These are phyloP conservation scores for Cremastinae sp. DNA, from an alignment of 2,888 invertebrate species.

Conservation along the genomic window DNA sequence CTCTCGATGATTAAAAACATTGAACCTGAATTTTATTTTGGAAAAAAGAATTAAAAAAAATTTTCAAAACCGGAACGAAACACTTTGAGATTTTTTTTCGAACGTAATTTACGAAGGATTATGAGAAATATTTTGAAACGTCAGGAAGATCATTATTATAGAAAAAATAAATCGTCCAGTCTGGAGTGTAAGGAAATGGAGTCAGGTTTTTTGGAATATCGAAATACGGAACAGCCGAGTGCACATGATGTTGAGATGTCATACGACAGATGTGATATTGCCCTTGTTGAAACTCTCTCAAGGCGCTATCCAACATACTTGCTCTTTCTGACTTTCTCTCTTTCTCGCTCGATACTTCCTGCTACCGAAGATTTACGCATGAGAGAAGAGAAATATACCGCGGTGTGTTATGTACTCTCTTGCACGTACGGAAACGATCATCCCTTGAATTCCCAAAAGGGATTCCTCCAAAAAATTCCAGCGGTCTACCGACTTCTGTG, in stretches of 20 bases:
- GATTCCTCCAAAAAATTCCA: slow-evolving; percentile 49
- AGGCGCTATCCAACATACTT: slow-evolving; percentile 23
- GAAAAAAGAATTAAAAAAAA: no score
- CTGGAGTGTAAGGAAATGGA: neutral
- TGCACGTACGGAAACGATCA: slow-evolving; percentile 41
- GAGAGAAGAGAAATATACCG: slow-evolving; percentile 32
- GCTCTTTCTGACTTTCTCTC: slow-evolving; percentile 15
- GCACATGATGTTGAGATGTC: slow-evolving; percentile 74
- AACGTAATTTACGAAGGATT: no score
- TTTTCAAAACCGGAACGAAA: no score
- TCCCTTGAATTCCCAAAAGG: slow-evolving; percentile 52
- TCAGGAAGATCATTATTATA: no score
- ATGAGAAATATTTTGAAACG: no score
- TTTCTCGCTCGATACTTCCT: slow-evolving; percentile 71
- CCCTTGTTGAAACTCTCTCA: slow-evolving; percentile 57
- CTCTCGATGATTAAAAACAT: no score
- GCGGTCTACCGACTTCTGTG: slow-evolving; percentile 47
- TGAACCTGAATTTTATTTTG: no score
- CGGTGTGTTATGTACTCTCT: slow-evolving; percentile 20
- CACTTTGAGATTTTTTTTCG: no score
- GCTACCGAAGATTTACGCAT: slow-evolving; percentile 53
- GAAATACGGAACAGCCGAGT: slow-evolving; percentile 65
- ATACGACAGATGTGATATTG: slow-evolving; percentile 78
- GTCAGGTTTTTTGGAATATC: slow-evolving; percentile 14
- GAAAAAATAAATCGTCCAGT: neutral